Evolutionary conservation across 2,888 invertebrate genomes (phyloP), one percentile per base, ranked within the genome.

Genomic region (Drosophila quinaria): DNA sequence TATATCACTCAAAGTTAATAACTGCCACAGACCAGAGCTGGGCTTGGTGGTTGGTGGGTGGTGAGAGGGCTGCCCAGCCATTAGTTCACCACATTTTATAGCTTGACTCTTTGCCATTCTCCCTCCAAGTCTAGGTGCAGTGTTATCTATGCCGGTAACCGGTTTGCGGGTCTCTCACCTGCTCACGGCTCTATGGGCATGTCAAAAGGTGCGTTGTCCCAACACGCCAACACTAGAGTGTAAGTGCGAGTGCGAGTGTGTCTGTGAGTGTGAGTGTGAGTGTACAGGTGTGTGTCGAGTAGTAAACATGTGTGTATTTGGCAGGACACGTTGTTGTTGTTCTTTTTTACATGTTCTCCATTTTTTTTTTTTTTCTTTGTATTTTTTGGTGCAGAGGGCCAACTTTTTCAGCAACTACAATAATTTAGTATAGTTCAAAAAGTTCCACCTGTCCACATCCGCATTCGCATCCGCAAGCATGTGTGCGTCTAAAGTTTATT

Each of bases 351-450:
- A 35, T 51, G 35, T 41, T 22, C 19, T 17, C 4, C 25, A 10
- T 37, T n/a, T 9, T 41, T 19, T 6, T 44, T 44, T 49, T 44
- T 39, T 31, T 49, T 44, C 37, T 31, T 13, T 64, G 33, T 35
- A 29, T 29, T 15, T 35, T 42, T 60, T 61, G 59, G 39, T 69
- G 60, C 46, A 59, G 68, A 63, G 64, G 74, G 64, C 75, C 41
- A 84, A 87, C 80, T 84, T 87, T 84, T 85, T 75, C 64, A 71
- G 75, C 82, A 85, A 82, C 87, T 87, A 85, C 87, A 85, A 87
- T 87, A 84, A 87, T 84, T 84, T 87, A 84, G 84, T 84, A 85
- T 81, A 84, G 84, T 84, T 84, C 82, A 87, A 80, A 87, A 87
- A 87, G 85, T 87, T 84, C 82, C 87, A 87, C 85, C 87, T 85